A percentile compares a stretch with the other conserved stretches of the same genome.
These are phyloP conservation scores for Mustela lutreola DNA, from an alignment of 2,113 vertebrate species.

Conservation along the genomic window DNA sequence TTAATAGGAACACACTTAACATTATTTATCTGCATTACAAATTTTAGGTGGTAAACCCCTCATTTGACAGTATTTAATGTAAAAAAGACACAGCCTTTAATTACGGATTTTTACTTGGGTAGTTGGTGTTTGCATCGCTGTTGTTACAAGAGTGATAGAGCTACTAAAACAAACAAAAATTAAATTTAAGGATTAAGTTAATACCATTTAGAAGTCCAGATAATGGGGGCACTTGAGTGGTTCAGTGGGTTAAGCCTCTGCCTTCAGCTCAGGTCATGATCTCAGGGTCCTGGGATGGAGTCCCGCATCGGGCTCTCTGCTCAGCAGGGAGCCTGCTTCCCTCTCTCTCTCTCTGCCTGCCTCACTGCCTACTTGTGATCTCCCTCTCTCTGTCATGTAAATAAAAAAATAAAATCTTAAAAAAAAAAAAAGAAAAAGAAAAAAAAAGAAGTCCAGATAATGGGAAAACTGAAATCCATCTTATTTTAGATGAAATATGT, in stretches of 20 bases:
- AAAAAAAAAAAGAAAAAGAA: no score
- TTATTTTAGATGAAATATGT: not conserved
- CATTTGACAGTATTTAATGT: not conserved
- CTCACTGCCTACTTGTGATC: no score
- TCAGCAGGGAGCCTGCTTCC: no score
- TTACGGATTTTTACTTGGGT: not conserved
- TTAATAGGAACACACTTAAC: not conserved
- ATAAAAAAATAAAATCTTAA: no score
- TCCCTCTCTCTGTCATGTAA: no score
- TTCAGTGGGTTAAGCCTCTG: no score
- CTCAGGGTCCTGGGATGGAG: no score
- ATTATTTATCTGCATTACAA: not conserved
- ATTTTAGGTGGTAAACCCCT: not conserved
- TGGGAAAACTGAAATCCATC: not conserved
- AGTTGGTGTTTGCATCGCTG: not conserved
- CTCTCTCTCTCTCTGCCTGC: no score
- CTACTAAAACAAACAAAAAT: not conserved
- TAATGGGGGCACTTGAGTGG: not conserved
- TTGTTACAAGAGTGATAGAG: not conserved
- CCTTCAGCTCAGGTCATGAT: no score
- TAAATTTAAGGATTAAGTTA: not conserved
- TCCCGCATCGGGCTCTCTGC: no score
- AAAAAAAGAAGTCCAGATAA: not conserved
- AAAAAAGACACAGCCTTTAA: not conserved
- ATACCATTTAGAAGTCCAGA: not conserved